phyloP scores from a whole-genome alignment of 1,140 invertebrate genomes.

The Ectropis grisescens region DNA sequence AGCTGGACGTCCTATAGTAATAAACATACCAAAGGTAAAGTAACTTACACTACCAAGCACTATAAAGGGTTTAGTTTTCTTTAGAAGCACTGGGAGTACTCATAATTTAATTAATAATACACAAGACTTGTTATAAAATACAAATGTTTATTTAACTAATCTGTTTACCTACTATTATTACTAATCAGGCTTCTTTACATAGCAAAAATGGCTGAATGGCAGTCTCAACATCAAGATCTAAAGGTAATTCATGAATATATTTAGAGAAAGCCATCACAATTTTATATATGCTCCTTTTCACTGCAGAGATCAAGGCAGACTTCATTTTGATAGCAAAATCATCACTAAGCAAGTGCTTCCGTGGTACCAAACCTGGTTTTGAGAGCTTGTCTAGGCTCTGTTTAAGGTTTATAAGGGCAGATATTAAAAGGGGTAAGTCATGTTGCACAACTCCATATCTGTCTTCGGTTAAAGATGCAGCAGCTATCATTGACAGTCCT shows the following conservation, averaged over 20 bases:
- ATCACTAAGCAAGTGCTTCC: constrained; percentile 73
- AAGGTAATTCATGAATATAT: constrained; percentile 76
- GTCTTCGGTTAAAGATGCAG: constrained; percentile 80
- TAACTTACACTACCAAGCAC: too few species aligned
- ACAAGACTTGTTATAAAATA: too few species aligned
- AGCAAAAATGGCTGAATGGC: constrained; percentile 65
- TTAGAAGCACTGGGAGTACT: too few species aligned
- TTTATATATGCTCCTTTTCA: constrained; percentile 82
- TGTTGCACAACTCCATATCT: constrained; percentile 85
- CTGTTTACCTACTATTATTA: too few species aligned
- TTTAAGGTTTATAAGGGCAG: constrained; percentile 75
- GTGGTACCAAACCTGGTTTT: constrained; percentile 74
- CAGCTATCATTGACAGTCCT: constrained; percentile 76
- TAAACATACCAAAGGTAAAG: too few species aligned
- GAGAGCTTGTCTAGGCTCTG: constrained; percentile 78
- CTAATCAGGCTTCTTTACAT: constrained; percentile 61
- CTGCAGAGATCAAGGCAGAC: constrained; percentile 72
- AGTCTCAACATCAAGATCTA: constrained; percentile 64
- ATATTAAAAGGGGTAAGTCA: constrained; percentile 79
- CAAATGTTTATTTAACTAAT: too few species aligned
- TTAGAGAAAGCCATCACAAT: constrained; percentile 77
- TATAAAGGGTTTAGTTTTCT: too few species aligned
- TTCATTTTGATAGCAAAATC: constrained; percentile 73
- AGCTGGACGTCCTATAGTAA: too few species aligned
- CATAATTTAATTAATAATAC: too few species aligned